These are phyloP conservation scores for Setophaga coronata DNA, from an alignment of 2,113 vertebrate species.

Conservation along the genomic window DNA sequence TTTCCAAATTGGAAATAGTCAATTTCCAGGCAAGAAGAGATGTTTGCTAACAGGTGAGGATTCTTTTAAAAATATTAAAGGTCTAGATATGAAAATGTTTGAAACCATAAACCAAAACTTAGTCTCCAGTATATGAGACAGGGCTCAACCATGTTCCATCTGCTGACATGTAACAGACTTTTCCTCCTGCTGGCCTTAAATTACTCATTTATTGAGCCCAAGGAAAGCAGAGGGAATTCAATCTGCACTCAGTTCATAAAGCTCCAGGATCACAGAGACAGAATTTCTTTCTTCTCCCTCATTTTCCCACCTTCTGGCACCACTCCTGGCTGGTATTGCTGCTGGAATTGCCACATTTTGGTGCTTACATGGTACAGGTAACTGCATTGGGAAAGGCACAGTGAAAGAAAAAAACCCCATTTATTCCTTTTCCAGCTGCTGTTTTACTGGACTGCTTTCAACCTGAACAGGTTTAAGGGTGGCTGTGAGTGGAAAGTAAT, in stretches of 20 bases:
- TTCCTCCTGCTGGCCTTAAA: neutral
- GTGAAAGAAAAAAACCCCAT: neutral
- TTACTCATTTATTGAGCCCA: neutral
- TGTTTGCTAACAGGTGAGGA: neutral
- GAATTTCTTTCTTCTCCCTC: neutral
- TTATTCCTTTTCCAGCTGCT: neutral
- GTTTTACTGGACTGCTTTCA: neutral
- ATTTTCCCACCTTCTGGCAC: neutral
- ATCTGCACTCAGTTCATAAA: neutral
- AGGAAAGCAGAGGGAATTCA: neutral
- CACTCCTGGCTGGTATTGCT: neutral
- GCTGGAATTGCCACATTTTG: neutral
- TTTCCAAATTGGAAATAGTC: neutral
- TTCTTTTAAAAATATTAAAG: neutral
- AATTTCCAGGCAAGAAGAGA: neutral
- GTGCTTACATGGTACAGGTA: neutral
- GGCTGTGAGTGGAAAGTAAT: constrained; percentile 6
- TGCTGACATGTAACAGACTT: neutral
- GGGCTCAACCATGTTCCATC: neutral
- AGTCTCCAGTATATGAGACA: neutral
- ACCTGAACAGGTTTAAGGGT: neutral
- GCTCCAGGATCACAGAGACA: neutral
- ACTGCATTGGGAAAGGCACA: neutral
- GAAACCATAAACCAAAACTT: neutral
- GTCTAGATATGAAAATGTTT: neutral